Conservation (phyloP, 2,113 vertebrate genomes). For the Brachirus orientalis region DNA sequence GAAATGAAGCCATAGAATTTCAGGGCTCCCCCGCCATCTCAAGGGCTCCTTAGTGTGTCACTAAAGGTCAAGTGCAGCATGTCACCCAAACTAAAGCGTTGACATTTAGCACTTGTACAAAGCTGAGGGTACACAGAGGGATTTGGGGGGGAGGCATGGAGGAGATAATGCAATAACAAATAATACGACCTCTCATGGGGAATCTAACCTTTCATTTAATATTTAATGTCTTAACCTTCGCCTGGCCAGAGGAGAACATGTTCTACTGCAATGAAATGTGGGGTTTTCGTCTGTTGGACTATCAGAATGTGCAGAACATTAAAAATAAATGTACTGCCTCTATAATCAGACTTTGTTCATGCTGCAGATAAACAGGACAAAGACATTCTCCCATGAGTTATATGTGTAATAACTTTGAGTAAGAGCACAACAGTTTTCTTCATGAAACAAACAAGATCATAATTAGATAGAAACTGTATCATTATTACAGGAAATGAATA, state of each 20-base stretch:
- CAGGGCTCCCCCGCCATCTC: conserved; percentile 20
- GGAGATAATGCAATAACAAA: conserved; percentile 34
- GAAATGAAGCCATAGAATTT: conserved; percentile 23
- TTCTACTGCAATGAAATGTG: neutral
- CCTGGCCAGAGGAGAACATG: neutral
- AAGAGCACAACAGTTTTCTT: too few relatives aligned
- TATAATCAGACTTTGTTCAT: too few relatives aligned
- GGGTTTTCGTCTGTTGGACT: neutral
- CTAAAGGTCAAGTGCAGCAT: conserved; percentile 62
- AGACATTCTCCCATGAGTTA: too few relatives aligned
- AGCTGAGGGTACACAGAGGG: conserved; percentile 7
- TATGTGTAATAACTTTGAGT: too few relatives aligned
- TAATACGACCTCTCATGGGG: conserved; percentile 21
- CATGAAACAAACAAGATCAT: too few relatives aligned
- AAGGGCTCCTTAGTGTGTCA: conserved; percentile 47
- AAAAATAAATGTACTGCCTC: too few relatives aligned
- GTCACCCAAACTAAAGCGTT: conserved; percentile 52
- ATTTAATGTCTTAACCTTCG: conserved; percentile 34
- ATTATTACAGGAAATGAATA: too few relatives aligned
- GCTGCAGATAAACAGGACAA: too few relatives aligned
- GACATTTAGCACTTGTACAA: conserved; percentile 50
- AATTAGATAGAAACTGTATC: too few relatives aligned
- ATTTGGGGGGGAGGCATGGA: conserved; percentile 20
- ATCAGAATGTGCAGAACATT: neutral
- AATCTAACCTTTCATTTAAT: conserved; percentile 34